Evolutionary conservation across 1,140 invertebrate species (phyloP).

Genomic region (Thrips palmi): DNA sequence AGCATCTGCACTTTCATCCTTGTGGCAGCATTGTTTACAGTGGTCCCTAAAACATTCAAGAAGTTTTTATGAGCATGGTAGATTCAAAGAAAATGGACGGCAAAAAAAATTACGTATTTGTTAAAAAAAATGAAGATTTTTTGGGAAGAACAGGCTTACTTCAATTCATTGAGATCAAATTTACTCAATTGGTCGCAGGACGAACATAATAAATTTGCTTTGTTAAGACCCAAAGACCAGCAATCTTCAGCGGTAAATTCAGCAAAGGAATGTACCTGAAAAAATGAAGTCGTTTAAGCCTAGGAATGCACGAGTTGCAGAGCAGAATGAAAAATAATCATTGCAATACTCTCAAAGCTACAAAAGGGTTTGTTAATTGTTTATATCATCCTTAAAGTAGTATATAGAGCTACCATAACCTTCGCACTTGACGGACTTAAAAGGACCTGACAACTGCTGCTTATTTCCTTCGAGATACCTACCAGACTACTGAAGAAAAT

Average conservation of each 20-base stretch:
- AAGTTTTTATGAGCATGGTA: background rate
- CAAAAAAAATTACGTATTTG: background rate
- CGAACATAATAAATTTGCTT: constrained; percentile 68
- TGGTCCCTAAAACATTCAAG: constrained; percentile 32
- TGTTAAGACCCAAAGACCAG: constrained; percentile 66
- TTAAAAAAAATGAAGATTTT: constrained; percentile 2
- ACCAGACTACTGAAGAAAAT: no score
- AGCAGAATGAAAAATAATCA: no score
- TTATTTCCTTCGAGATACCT: no score
- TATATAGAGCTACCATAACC: no score
- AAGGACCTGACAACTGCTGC: no score
- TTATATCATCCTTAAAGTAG: no score
- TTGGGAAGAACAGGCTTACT: constrained; percentile 23
- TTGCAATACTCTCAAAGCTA: no score
- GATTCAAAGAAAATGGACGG: background rate
- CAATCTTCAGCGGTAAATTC: constrained; percentile 67
- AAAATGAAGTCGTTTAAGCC: no score
- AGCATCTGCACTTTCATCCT: constrained; percentile 36
- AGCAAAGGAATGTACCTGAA: no score
- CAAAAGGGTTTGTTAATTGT: no score
- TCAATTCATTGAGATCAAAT: constrained; percentile 48
- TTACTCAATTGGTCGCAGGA: constrained; percentile 70
- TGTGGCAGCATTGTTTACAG: constrained; percentile 53
- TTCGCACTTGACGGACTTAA: no score
- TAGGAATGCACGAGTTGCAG: no score